Conservation (phyloP, 2,888 invertebrate species). For the Spisula subtruncata region DNA sequence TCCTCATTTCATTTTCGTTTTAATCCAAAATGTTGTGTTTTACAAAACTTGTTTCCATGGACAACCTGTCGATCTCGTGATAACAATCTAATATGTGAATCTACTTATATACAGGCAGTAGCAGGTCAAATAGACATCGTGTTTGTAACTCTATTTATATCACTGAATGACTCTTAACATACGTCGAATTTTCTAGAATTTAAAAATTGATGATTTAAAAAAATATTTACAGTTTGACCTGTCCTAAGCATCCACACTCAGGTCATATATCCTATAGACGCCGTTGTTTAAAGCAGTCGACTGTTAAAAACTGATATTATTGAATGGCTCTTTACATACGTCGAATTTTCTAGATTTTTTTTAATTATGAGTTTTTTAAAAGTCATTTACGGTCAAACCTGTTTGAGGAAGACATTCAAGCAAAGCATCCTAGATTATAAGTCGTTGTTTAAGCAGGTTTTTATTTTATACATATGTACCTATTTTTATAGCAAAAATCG, state of each 20-base stretch:
- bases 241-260: no score
- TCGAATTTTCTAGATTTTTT: neutral
- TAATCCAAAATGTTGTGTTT: slow-evolving; percentile 15
- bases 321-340: neutral
- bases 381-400: no score
- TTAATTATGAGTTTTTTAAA: no score
- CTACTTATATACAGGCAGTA: neutral
- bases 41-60: slow-evolving; percentile 8
- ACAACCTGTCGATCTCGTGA: neutral
- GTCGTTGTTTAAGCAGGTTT: no score
- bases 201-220: no score
- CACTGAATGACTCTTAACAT: neutral
- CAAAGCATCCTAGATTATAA: no score
- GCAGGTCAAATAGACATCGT: neutral
- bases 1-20: neutral
- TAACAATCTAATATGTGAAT: slow-evolving; percentile 21
- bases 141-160: neutral
- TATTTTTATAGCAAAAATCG: no score
- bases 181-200: neutral
- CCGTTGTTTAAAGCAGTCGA: no score
- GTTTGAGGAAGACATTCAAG: no score
- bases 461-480: no score
- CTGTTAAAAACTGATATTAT: neutral
- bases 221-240: no score
- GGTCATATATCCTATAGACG: no score